These are phyloP conservation scores for Andinoacara biseriatus DNA, from an alignment of 2,113 vertebrate species.

Conservation along the genomic window DNA sequence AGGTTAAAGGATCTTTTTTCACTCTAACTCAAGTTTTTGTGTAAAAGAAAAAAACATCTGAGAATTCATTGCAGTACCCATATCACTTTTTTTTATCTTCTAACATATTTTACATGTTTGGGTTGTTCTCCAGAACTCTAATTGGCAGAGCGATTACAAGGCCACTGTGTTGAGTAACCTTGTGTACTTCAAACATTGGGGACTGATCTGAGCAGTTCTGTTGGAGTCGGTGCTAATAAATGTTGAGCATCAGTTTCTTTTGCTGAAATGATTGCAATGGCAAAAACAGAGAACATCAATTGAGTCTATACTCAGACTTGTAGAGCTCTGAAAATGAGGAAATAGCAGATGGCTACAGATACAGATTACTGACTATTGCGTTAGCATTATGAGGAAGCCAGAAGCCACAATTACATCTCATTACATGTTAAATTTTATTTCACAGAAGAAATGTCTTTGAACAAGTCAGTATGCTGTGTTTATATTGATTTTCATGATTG, in stretches of 20 bases:
- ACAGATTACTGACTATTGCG: slow-evolving; percentile 5
- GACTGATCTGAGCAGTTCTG: background rate
- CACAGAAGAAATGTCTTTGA: slow-evolving; percentile 5
- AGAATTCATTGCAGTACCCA: background rate
- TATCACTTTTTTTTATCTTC: background rate
- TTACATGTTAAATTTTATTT: slow-evolving; percentile 1
- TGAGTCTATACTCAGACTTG: background rate
- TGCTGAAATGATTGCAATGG: slow-evolving; percentile 4
- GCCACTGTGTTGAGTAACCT: background rate
- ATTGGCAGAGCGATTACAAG: background rate
- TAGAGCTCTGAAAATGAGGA: background rate
- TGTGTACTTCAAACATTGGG: slow-evolving; percentile 1
- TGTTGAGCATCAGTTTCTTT: background rate
- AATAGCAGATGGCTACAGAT: background rate
- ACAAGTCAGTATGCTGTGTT: slow-evolving; percentile 10
- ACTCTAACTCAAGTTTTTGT: background rate
- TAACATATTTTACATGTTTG: background rate
- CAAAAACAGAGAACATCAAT: background rate
- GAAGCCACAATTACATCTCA: background rate
- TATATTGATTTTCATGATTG: slow-evolving; percentile 6
- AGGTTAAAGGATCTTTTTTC: background rate
- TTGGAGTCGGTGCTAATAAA: slow-evolving; percentile 5
- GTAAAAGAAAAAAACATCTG: too few species aligned
- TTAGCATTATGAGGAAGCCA: slow-evolving; percentile 9
- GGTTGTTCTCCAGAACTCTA: background rate